Conservation (phyloP, 2,888 invertebrate species). For the Drosophila incognita region DNA sequence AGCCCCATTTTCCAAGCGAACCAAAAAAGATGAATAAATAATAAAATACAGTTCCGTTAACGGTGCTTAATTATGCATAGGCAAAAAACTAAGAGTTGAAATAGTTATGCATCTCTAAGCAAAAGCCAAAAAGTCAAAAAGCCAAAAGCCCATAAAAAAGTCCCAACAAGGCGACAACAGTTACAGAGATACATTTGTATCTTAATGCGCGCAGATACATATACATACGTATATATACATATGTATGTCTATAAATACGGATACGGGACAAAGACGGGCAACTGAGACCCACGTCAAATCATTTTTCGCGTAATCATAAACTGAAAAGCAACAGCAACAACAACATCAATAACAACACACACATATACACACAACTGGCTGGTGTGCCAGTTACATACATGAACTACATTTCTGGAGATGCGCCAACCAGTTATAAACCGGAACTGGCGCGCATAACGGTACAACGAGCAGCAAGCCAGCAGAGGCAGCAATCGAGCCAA, state of each 20-base stretch:
- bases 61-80: conserved; percentile 76
- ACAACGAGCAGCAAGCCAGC: conserved; percentile 18
- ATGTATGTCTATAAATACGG: conserved; percentile 15
- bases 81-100: conserved; percentile 35
- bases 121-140: neutral
- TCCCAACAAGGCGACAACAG: conserved; percentile 44
- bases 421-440: conserved; percentile 72
- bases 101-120: conserved; percentile 50
- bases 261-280: conserved; percentile 18
- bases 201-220: neutral
- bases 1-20: conserved; percentile 38
- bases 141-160: conserved; percentile 31
- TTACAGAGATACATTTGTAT: conserved; percentile 13
- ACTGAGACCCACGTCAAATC: conserved; percentile 48
- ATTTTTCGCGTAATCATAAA: conserved; percentile 76
- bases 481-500: conserved; percentile 19
- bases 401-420: conserved; percentile 62
- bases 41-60: conserved; percentile 71
- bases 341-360: neutral
- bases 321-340: conserved; percentile 9
- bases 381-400: conserved; percentile 76
- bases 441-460: conserved; percentile 76
- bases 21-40: conserved; percentile 49
- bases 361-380: conserved; percentile 3
- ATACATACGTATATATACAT: neutral